Evolutionary conservation across 2,113 vertebrate species (phyloP).

Genomic region (Leptosomus discolor): DNA sequence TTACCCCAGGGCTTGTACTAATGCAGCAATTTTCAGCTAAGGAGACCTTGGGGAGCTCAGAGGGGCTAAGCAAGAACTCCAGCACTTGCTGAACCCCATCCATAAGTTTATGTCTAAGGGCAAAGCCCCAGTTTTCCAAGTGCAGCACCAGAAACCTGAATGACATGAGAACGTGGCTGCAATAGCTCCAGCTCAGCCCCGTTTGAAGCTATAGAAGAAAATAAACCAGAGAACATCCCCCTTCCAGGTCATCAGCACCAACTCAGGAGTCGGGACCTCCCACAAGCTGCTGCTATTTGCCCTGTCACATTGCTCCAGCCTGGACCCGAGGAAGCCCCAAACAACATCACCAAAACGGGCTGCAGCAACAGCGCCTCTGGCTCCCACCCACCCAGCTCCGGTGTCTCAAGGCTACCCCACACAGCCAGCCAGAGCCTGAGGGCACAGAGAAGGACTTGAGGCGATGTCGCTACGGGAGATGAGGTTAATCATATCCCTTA

Average conservation of each 20-base stretch:
- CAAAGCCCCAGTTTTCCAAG: neutral
- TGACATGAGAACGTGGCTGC: too few species aligned
- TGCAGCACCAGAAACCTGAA: neutral
- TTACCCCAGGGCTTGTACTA: neutral
- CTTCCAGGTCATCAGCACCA: neutral
- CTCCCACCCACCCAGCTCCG: neutral
- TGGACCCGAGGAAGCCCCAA: fast-evolving
- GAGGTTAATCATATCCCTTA: neutral
- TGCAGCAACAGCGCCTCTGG: neutral
- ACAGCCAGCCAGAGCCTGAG: neutral
- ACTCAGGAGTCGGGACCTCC: neutral
- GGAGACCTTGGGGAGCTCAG: neutral
- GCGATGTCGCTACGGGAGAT: neutral
- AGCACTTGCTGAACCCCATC: neutral
- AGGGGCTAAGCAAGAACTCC: neutral
- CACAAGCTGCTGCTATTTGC: neutral
- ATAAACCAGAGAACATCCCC: neutral
- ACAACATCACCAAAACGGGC: fast-evolving
- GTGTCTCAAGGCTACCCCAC: neutral
- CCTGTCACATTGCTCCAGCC: neutral
- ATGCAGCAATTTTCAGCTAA: neutral
- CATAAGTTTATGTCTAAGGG: fast-evolving
- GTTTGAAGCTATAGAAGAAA: neutral
- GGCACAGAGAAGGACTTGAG: neutral
- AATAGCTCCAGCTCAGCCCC: neutral